Evolutionary conservation across 2,113 vertebrate species (phyloP).

Genomic region (Cyprinus carpio): DNA sequence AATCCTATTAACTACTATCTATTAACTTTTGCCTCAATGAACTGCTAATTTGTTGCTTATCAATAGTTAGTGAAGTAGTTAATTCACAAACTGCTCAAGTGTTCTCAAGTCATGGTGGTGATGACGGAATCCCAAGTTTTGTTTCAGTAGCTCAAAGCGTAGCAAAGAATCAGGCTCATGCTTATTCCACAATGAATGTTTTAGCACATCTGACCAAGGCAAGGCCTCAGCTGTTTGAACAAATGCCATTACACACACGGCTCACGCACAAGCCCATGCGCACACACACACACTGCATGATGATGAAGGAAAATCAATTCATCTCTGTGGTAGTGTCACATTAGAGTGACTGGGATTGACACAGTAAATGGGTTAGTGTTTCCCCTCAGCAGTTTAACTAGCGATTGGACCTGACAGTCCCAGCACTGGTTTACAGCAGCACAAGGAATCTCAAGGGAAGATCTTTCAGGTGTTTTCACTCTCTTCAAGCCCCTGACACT

Average conservation of each 20-base stretch:
- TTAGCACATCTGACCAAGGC: conserved; percentile 36
- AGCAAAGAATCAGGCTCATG: background rate
- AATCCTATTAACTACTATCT: too few relatives aligned
- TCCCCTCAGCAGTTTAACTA: conserved; percentile 55
- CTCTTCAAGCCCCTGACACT: conserved; percentile 54
- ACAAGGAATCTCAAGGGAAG: conserved; percentile 18
- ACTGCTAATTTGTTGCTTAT: too few relatives aligned
- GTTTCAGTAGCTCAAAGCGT: background rate
- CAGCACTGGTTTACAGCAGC: conserved; percentile 53
- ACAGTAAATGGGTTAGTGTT: conserved; percentile 49
- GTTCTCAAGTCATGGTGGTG: background rate
- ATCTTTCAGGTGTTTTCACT: conserved; percentile 61
- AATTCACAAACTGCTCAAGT: background rate
- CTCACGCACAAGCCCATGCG: background rate
- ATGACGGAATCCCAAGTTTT: background rate
- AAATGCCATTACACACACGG: conserved; percentile 51
- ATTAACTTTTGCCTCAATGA: too few relatives aligned
- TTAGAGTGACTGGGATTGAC: conserved; percentile 67
- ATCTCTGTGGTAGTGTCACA: conserved; percentile 68
- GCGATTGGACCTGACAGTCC: conserved; percentile 62
- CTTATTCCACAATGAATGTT: conserved; percentile 31
- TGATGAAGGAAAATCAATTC: conserved; percentile 72
- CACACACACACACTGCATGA: conserved; percentile 24
- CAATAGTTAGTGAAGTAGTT: too few relatives aligned
- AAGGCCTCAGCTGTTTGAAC: conserved; percentile 46